Conservation (phyloP, 2,113 vertebrate species). For the Stigmatopora argus region DNA sequence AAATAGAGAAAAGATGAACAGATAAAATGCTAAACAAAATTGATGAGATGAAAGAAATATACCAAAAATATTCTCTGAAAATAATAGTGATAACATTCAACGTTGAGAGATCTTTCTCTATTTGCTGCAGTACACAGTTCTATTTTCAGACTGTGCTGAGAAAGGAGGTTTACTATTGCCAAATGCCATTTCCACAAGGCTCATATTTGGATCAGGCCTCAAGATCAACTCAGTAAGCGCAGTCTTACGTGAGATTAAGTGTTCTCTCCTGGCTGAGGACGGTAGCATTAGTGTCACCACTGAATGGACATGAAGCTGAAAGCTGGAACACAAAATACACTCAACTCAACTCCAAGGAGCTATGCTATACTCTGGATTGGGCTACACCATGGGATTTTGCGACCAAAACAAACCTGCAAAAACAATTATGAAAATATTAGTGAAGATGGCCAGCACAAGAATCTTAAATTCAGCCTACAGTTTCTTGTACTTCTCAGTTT, state of each 20-base stretch:
- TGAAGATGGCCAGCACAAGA: no score
- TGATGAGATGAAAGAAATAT: constrained; percentile 1
- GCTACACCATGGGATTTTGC: constrained; percentile 26
- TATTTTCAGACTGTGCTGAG: constrained; percentile 52
- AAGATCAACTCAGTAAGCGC: constrained; percentile 61
- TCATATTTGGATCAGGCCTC: constrained; percentile 57
- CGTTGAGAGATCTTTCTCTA: constrained; percentile 20
- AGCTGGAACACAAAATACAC: constrained; percentile 58
- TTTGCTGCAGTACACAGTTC: constrained; percentile 34
- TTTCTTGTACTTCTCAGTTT: no score
- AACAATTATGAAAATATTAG: no score
- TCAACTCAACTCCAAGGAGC: constrained; percentile 40
- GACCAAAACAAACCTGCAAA: constrained; percentile 20
- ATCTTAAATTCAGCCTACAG: no score
- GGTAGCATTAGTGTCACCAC: constrained; percentile 52
- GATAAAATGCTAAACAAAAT: neutral
- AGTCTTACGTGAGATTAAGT: constrained; percentile 73
- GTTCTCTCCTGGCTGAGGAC: constrained; percentile 61
- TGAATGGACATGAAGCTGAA: constrained; percentile 53
- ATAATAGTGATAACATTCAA: constrained; percentile 13
- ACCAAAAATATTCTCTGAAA: constrained; percentile 1
- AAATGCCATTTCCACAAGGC: constrained; percentile 64
- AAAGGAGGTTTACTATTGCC: constrained; percentile 40
- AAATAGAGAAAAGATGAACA: no score
- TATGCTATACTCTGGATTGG: constrained; percentile 45